phyloP scores from a whole-genome alignment of 2,113 vertebrate genomes.

The Calidris pygmaea region DNA sequence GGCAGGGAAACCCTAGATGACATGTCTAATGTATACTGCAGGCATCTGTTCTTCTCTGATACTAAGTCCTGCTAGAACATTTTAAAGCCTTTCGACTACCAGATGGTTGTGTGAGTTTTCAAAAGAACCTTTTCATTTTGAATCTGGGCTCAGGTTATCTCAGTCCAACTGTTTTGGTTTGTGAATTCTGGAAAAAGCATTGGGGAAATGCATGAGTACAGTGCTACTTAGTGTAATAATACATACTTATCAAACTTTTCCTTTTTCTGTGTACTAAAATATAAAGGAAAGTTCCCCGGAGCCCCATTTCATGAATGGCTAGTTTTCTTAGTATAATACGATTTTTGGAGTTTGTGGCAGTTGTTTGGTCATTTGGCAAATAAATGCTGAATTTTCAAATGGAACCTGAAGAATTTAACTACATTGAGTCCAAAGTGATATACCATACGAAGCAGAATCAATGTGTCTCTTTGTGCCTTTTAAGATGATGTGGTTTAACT shows the following conservation, averaged over 20 bases:
- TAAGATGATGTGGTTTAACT: not conserved
- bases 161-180: not conserved
- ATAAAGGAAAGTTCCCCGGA: not conserved
- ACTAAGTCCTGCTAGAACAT: not conserved
- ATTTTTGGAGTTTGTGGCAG: not conserved
- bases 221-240: not conserved
- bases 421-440: not conserved
- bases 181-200: not conserved
- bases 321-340: not conserved
- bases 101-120: not conserved
- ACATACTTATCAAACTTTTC: not conserved
- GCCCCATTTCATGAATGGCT: not conserved
- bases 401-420: not conserved
- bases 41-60: not conserved
- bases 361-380: not conserved
- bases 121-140: not conserved
- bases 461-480: not conserved
- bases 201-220: not conserved
- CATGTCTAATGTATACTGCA: not conserved
- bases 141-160: not conserved
- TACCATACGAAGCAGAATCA: not conserved
- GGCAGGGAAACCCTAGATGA: not conserved
- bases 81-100: constrained; percentile 1
- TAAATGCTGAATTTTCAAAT: not conserved
- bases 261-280: not conserved